Evolutionary conservation across 2,797 vertebrate species (phyloP), one percentile per base, ranked within the genome.

Genomic region (Pantherophis alleghaniensis): DNA sequence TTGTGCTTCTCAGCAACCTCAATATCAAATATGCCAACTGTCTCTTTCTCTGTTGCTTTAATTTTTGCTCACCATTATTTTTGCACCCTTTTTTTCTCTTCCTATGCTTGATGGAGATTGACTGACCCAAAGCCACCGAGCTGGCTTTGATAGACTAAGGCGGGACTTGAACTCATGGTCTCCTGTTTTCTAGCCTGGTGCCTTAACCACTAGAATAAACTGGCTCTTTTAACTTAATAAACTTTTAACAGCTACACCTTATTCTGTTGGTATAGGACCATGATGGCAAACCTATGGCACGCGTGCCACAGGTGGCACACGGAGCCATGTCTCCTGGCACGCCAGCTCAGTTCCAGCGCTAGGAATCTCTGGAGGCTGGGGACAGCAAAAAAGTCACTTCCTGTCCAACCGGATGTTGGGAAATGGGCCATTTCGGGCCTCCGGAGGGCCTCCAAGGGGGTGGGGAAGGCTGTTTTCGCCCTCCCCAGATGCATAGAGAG

Each of bases 81-180:
- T 88, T 92, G 92, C 90, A 93, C 91, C 83, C 91, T 95, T 96
- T 88, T 95, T 89, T 89, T 94, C 96, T 74, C n/a, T 37, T 37
- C 69, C 69, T 74, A 9, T 37, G 69, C 16, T 69, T 69, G 6
- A 69, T 74, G 69, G 69, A 74, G 66, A 18, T 14, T 32, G 14
- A 32, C n/a, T 69, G n/a, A 69, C 14, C 5, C 28, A 32, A 69
- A 69, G 63, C 6, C n/a, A 66, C 5, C 2, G 2, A 32, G 13
- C 63, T 69, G 6, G 14, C 66, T 69, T 69, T 16, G 13, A 32
- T 32, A 69, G 47, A 14, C n/a, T 32, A 69, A 32, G n/a, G 66
- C n/a, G 3, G n/a, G 14, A 69, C 66, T 69, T 69, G 66, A 69
- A 69, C 66, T 18, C 66, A 32, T 32, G 6, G 14, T 32, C n/a